phyloP scores from a whole-genome alignment of 2,797 vertebrate species.

The Falco cherrug region DNA sequence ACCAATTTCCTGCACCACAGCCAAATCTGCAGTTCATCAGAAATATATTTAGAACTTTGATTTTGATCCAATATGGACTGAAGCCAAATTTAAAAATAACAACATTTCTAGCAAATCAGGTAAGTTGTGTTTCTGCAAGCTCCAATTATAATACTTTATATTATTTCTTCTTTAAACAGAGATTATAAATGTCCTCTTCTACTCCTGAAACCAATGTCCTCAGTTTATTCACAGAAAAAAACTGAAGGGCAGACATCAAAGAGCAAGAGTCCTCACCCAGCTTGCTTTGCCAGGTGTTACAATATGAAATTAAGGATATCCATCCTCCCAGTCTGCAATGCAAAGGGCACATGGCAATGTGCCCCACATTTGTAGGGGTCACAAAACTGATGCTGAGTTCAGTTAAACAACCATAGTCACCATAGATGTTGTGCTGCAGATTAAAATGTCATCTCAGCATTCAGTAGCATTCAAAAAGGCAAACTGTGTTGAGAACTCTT shows the following conservation, averaged over 20 bases:
- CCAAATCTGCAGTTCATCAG: slow-evolving; percentile 16
- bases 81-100: slow-evolving; percentile 6
- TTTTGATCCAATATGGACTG: background rate
- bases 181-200: background rate
- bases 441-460: background rate
- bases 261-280: background rate
- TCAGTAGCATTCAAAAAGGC: background rate
- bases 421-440: background rate
- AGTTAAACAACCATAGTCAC: background rate
- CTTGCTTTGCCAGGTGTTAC: background rate
- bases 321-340: background rate
- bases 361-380: background rate
- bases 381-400: background rate
- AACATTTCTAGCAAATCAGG: background rate
- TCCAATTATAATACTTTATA: background rate
- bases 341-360: background rate
- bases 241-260: background rate
- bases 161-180: background rate
- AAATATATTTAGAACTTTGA: slow-evolving; percentile 17
- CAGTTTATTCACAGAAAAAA: background rate
- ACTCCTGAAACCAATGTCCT: background rate
- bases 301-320: background rate
- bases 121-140: background rate
- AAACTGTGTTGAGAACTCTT: background rate
- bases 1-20: background rate